phyloP scores from a whole-genome alignment of 2,888 invertebrate genomes.

The Petrolisthes manimaculis region DNA sequence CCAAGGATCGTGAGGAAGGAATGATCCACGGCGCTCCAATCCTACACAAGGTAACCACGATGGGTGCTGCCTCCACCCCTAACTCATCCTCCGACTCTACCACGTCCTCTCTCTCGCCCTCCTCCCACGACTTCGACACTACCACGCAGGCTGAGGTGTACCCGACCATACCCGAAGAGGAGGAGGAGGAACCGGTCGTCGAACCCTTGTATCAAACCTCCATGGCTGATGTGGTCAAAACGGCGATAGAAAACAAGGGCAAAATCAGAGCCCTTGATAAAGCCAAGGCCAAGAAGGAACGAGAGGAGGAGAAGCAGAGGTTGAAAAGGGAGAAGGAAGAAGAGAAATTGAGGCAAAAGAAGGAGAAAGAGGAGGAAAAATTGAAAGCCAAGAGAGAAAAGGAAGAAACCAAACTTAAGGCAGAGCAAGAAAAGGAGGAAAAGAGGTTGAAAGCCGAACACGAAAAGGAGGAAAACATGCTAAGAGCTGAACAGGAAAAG shows the following conservation, averaged over 20 bases:
- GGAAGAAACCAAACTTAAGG: not conserved
- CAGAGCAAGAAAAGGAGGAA: not conserved
- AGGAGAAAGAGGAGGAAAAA: not conserved
- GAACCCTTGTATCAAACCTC: not conserved
- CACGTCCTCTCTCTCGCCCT: not conserved
- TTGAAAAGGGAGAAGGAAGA: not conserved
- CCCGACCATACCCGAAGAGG: not conserved
- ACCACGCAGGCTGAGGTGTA: not conserved
- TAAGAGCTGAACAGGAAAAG: not conserved
- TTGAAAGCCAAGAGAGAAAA: not conserved
- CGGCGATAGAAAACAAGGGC: conserved; percentile 27
- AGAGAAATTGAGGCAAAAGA: not conserved
- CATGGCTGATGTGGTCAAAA: conserved; percentile 21
- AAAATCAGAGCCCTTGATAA: not conserved
- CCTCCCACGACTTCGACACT: not conserved
- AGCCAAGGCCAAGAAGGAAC: not conserved
- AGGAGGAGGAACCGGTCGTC: not conserved
- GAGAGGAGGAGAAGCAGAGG: not conserved
- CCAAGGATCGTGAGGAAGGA: not conserved
- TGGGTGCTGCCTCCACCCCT: conserved; percentile 9
- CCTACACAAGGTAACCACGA: conserved; percentile 13
- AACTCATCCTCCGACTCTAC: too few species aligned
- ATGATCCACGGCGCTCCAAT: conserved; percentile 10
- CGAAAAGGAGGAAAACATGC: not conserved
- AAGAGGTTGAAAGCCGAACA: not conserved